Percentiles rank a stretch among this genome's conserved stretches.
These are phyloP conservation scores for Anolis carolinensis DNA, from an alignment of 2,113 vertebrate genomes.

Conservation along the genomic window DNA sequence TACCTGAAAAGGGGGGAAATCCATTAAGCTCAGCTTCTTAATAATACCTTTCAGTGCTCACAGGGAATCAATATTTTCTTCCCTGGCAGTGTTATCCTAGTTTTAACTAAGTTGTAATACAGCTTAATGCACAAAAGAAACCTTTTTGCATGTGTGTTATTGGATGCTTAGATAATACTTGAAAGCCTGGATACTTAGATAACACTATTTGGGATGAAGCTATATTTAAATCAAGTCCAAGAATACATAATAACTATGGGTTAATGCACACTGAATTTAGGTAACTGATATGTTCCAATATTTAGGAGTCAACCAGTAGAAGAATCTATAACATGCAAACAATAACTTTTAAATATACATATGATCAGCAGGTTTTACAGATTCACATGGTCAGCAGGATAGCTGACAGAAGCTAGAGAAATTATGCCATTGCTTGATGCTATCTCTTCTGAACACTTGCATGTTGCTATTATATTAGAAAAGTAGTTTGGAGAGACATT, in stretches of 20 bases:
- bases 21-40: slow-evolving; percentile 23
- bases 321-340: background rate
- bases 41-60: slow-evolving; percentile 16
- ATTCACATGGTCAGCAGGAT: background rate
- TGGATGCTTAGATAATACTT: background rate
- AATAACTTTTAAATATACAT: background rate
- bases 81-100: background rate
- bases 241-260: background rate
- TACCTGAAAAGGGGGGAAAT: slow-evolving; percentile 80
- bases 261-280: background rate
- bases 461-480: background rate
- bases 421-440: background rate
- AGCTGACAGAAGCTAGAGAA: background rate
- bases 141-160: background rate
- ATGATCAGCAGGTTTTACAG: background rate
- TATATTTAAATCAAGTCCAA: background rate
- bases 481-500: background rate
- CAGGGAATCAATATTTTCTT: background rate
- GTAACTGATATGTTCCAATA: background rate
- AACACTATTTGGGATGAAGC: background rate
- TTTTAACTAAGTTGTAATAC: background rate
- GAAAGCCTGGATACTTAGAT: background rate
- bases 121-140: background rate
- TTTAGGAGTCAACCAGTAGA: background rate
- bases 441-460: too few relatives aligned